Percentiles rank a stretch among this genome's conserved stretches.
These are phyloP conservation scores for Drosophila meridionalis DNA, from an alignment of 2,888 invertebrate genomes.

Conservation along the genomic window DNA sequence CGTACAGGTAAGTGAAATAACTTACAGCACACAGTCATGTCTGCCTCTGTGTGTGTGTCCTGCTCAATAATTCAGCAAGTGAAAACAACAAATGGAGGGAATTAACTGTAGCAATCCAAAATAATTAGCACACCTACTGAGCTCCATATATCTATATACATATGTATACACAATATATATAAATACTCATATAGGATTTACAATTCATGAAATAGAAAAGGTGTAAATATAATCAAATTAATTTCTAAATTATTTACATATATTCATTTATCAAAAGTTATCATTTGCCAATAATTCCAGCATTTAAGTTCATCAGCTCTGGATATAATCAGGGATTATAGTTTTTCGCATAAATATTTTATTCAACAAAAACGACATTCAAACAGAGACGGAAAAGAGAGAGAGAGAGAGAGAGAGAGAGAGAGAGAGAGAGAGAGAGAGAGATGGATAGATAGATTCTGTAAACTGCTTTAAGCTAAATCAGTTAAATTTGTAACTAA, in stretches of 20 bases:
- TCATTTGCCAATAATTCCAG: not conserved
- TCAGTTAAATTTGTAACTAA: not conserved
- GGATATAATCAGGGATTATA: constrained; percentile 3
- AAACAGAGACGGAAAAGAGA: too few species aligned
- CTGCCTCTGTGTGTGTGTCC: constrained; percentile 2
- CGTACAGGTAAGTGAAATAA: constrained; percentile 33
- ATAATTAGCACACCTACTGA: not conserved
- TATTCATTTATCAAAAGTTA: not conserved
- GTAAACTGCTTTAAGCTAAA: not conserved
- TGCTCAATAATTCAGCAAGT: constrained; percentile 53
- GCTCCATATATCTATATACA: not conserved
- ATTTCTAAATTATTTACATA: not conserved
- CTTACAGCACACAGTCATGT: not conserved
- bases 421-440: not conserved
- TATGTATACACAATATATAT: too few species aligned
- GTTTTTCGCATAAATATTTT: not conserved
- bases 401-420: not conserved
- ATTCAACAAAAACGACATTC: not conserved
- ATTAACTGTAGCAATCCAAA: not conserved
- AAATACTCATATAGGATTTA: not conserved
- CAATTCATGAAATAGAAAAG: not conserved
- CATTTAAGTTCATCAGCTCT: constrained; percentile 7
- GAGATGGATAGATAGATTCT: too few species aligned
- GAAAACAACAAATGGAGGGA: constrained; percentile 23
- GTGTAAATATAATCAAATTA: not conserved